These are phyloP conservation scores for Lepidothrix coronata DNA, from an alignment of 2,113 vertebrate genomes.

Conservation along the genomic window DNA sequence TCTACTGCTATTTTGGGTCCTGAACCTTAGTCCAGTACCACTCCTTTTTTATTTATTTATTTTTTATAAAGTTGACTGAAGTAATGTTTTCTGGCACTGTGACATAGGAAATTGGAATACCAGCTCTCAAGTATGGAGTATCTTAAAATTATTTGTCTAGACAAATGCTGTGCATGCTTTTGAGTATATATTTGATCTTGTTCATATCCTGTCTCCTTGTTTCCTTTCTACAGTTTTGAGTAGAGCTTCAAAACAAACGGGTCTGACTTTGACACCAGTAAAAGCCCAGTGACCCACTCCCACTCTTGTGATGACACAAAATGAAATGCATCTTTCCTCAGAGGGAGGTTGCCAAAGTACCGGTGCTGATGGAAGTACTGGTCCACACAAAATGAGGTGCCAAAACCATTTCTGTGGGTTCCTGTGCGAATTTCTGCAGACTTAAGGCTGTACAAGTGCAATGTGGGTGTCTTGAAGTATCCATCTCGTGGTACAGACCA, in stretches of 20 bases:
- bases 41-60: background rate
- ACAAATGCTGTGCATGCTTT: background rate
- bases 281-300: background rate
- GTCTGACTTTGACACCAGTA: rapidly evolving
- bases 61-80: background rate
- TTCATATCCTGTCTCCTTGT: background rate
- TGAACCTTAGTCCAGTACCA: background rate
- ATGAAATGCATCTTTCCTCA: background rate
- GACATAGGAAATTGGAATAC: background rate
- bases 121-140: background rate
- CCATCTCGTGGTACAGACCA: rapidly evolving
- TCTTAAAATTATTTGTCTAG: slow-evolving; percentile 35
- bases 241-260: background rate
- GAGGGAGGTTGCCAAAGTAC: background rate
- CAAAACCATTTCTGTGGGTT: background rate
- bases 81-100: background rate
- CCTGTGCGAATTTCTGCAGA: background rate
- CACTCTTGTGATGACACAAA: background rate
- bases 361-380: background rate
- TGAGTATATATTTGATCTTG: background rate
- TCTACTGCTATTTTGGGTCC: background rate
- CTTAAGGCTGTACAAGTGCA: background rate
- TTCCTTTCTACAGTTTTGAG: background rate
- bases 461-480: rapidly evolving
- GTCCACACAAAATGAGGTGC: background rate